phyloP scores from a whole-genome alignment of 2,113 vertebrate species.

The Puffinus mauretanicus region DNA sequence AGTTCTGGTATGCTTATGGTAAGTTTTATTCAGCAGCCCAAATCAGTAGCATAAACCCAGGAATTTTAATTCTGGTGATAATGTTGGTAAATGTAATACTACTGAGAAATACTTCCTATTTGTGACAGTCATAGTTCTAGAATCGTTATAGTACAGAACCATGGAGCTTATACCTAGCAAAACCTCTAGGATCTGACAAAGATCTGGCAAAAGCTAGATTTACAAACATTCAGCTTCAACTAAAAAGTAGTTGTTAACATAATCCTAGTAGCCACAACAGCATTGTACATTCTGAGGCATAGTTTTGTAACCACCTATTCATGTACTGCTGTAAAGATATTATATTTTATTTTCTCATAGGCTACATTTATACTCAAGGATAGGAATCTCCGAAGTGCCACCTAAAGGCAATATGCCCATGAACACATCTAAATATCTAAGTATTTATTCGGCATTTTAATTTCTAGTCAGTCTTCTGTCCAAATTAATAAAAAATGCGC shows the following conservation, averaged over 20 bases:
- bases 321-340: neutral
- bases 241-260: neutral
- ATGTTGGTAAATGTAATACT: neutral
- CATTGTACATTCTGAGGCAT: neutral
- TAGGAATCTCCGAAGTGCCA: neutral
- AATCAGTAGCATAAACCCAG: neutral
- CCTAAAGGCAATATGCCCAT: neutral
- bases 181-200: neutral
- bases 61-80: neutral
- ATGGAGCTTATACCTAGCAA: neutral
- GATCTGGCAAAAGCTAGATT: neutral
- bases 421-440: neutral
- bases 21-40: neutral
- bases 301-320: neutral
- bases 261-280: neutral
- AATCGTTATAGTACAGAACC: neutral
- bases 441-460: neutral
- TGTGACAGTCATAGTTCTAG: neutral
- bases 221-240: neutral
- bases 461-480: neutral
- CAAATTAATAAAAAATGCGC: neutral
- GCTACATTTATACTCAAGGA: neutral
- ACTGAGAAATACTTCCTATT: neutral
- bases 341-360: neutral
- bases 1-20: neutral